Base-by-base conservation (phyloP, 2,797 vertebrate species). In the Antrozous pallidus region DNA sequence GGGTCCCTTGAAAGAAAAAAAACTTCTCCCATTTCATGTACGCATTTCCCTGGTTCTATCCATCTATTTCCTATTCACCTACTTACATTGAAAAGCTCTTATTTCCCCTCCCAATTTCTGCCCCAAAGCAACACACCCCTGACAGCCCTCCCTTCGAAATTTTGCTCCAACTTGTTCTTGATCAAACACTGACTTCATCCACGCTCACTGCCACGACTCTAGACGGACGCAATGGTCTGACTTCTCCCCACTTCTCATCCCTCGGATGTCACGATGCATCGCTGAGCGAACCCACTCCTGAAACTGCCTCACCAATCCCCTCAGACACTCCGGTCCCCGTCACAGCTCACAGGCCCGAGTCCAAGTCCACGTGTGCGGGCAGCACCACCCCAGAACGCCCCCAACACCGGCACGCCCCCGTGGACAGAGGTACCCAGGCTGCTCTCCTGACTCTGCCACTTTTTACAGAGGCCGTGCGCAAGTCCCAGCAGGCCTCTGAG, bases 1-100 rank as follows among this genome's bases (percentile, higher is more conserved):
- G 4, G 13, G 58, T 3, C 47, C 56, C 18, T 47, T 67, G 31
- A 67, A 65, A 47, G 26, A 17, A 70, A 11, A 11, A 51, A 49
- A 6, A 16, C 65, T 88, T 56, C 47, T 92, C 77, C 16, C 18
- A 4, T 78, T 93, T 90, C 84, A 74, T 28, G 85, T 69, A 87
- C 26, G 86, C 36, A 47, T 38, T 42, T 75, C 45, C 5, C 49
- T 86, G 12, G 63, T 63, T 54, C 42, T 40, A 77, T 22, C 20
- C 4, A 70, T 65, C n/a, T n/a, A 22, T 56, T 91, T 94, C 77
- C 63, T 70, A 18, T 33, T n/a, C 22, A 83, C 54, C 42, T 42
- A 65, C 20, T 36, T 56, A 26, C 7, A 49, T 58, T 84, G 6
- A 31, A 49, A 90, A 58, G n/a, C n/a, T 42, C 17, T 10, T 54